A percentile compares a stretch with the other conserved stretches of the same genome.
Conservation (phyloP, 2,113 vertebrate genomes). For the Melierax canorus region DNA sequence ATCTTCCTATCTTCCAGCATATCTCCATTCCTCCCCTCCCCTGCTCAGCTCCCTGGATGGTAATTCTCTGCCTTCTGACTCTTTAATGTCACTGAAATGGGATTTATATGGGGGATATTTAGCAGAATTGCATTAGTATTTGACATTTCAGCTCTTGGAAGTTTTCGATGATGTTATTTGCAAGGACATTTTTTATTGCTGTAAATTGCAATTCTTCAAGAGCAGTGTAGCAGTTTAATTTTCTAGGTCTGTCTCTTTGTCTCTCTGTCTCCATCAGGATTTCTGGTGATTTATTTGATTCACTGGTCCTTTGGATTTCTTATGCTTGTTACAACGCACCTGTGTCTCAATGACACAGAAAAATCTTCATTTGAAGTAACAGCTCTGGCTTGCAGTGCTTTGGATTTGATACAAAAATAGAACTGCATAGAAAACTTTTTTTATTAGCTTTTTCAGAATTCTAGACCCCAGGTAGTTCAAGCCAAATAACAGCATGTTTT, state of each 20-base stretch:
- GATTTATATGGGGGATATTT: neutral
- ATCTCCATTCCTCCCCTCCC: neutral
- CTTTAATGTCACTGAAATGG: neutral
- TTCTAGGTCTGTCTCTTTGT: constrained; percentile 17
- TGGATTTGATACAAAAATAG: constrained; percentile 23
- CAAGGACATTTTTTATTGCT: neutral
- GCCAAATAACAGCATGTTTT: neutral
- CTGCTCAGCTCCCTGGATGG: neutral
- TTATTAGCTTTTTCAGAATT: constrained; percentile 37
- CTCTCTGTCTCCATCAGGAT: neutral
- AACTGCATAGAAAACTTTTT: neutral
- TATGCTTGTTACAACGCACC: neutral
- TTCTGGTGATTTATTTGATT: constrained; percentile 39
- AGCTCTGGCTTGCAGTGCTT: neutral
- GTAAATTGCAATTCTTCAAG: neutral
- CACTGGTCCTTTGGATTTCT: constrained; percentile 17
- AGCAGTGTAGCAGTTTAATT: neutral
- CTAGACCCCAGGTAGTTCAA: neutral
- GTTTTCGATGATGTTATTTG: constrained; percentile 8
- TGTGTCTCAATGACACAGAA: neutral
- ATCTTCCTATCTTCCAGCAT: neutral
- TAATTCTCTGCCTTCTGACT: neutral
- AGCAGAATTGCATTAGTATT: constrained; percentile 18
- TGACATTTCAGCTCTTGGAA: constrained; percentile 34
- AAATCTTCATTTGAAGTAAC: constrained; percentile 2